Evolutionary conservation across 2,113 vertebrate species (phyloP).

Genomic region (Xenotilapia caudafasciata): DNA sequence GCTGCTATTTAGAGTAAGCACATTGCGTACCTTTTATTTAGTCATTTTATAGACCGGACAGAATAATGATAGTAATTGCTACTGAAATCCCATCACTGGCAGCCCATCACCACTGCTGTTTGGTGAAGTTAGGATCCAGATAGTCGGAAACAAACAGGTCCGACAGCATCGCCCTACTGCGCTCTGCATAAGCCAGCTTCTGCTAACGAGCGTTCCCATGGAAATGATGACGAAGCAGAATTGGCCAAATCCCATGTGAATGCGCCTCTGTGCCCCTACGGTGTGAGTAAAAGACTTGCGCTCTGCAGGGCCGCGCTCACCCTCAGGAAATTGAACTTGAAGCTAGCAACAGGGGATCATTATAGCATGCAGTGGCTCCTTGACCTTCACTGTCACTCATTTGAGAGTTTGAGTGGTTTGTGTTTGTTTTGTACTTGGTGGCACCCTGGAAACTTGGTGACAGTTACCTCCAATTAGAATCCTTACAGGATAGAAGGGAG

Average conservation of each 20-base stretch:
- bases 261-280: slow-evolving; percentile 29
- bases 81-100: not conserved
- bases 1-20: not conserved
- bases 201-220: slow-evolving; percentile 57
- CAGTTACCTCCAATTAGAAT: not conserved
- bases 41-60: not conserved
- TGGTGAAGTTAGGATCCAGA: slow-evolving; percentile 15
- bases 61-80: not conserved
- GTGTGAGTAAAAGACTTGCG: slow-evolving; percentile 38
- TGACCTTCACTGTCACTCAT: slow-evolving; percentile 7
- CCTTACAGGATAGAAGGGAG: not conserved
- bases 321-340: slow-evolving; percentile 54
- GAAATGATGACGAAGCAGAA: slow-evolving; percentile 21
- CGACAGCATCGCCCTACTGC: slow-evolving; percentile 13
- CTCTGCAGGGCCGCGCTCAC: slow-evolving; percentile 30
- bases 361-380: not conserved
- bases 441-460: not conserved
- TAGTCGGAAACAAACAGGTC: slow-evolving; percentile 14
- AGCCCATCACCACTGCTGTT: not conserved
- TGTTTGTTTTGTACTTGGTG: slow-evolving; percentile 30
- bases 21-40: not conserved
- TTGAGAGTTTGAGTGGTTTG: not conserved
- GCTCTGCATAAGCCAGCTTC: not conserved
- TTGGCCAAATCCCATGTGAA: slow-evolving; percentile 26
- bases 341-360: slow-evolving; percentile 43